Evolutionary conservation across 2,888 invertebrate species (phyloP), one percentile per base, ranked within the genome.

Genomic region (Drosophila kokeensis): DNA sequence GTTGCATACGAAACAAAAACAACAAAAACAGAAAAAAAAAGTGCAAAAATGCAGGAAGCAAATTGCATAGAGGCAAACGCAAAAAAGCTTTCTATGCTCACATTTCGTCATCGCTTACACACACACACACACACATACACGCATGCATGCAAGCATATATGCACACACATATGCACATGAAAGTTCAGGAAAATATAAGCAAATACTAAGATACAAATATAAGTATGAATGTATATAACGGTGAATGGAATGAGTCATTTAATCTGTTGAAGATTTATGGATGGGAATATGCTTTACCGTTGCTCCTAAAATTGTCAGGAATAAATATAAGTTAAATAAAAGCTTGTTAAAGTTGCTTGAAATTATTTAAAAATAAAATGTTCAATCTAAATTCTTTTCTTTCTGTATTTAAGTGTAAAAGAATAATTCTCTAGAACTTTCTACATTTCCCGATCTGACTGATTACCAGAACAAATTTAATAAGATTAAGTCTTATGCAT

Each of bases 21-120:
- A 66, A 61, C 18, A 63, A 34, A 57, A 68, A 63, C 21, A 57
- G 24, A 50, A 38, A 55, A 29, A 54, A 54, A 60, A 68, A 65
- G 53, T 73, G 59, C 58, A 74, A 72, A 80, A 83, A 82, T 82
- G 68, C 84, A 86, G 84, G 83, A 83, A 83, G 83, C 83, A 38
- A 82, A 65, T 76, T 36, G 60, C 63, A 61, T 53, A 73, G 60
- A 61, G 52, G 42, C 57, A 58, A 76, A 60, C 61, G 54, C 42
- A 67, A 60, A 74, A 81, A 83, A 79, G 82, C 80, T 83, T 83
- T 86, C 72, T 81, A 79, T 83, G 78, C 65, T 77, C 64, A 74
- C 72, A 83, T 85, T 79, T 82, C 83, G 81, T 84, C 83, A 83
- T 82, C 73, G 34, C 73, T 61, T 58, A 69, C 42, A 73, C 29